A percentile compares a stretch with the other conserved stretches of the same genome.
Evolutionary conservation across 2,797 vertebrate species (phyloP).

Genomic region (Bradypodion pumilum): DNA sequence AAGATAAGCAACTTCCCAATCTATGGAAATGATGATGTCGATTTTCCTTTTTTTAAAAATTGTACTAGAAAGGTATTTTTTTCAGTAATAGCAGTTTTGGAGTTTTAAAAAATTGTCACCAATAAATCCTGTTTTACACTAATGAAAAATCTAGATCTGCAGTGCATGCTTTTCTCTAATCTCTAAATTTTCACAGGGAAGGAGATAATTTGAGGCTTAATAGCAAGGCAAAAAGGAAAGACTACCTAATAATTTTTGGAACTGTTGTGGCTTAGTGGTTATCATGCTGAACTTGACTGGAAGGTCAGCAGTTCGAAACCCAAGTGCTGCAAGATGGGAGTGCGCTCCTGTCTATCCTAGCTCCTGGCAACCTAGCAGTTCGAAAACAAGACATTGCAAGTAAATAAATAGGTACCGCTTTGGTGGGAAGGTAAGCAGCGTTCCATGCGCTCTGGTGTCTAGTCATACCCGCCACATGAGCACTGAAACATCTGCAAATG

Average conservation of each 20-base stretch:
- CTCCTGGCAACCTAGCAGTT: too few relatives aligned
- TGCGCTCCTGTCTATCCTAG: too few relatives aligned
- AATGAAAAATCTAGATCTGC: background rate
- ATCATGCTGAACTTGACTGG: too few relatives aligned
- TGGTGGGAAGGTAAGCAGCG: too few relatives aligned
- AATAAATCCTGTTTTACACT: background rate
- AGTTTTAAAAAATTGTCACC: background rate
- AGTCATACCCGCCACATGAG: too few relatives aligned
- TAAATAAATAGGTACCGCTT: too few relatives aligned
- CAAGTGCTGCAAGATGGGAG: too few relatives aligned
- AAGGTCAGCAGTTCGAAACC: too few relatives aligned
- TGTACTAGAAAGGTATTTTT: background rate
- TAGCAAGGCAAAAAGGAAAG: background rate
- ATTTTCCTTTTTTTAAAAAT: fast-evolving
- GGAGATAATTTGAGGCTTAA: background rate
- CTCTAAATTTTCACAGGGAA: background rate
- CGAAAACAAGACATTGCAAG: too few relatives aligned
- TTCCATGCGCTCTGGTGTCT: too few relatives aligned
- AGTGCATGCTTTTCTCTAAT: background rate
- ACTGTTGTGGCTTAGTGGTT: too few relatives aligned
- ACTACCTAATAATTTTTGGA: background rate
- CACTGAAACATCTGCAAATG: too few relatives aligned
- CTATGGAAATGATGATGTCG: background rate
- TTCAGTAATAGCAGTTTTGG: background rate
- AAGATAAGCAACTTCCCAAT: background rate